phyloP scores from a whole-genome alignment of 2,888 invertebrate species.

The Cerceris rybyensis region DNA sequence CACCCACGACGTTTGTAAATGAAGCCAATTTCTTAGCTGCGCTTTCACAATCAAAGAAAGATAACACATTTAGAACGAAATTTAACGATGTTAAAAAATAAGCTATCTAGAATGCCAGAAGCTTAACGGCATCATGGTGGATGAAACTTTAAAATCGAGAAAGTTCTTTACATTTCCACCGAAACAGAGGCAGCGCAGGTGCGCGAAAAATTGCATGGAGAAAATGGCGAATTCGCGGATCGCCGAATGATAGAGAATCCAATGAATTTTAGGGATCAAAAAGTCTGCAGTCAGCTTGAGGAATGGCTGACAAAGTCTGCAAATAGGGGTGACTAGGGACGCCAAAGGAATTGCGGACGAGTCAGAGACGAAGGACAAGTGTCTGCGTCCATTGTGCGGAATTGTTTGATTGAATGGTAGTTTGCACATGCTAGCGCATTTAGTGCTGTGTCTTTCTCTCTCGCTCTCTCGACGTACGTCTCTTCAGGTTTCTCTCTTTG shows the following conservation, averaged over 20 bases:
- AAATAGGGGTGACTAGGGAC: conserved; percentile 45
- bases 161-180: too few species aligned
- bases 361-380: conserved; percentile 51
- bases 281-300: conserved; percentile 43
- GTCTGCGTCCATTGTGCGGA: conserved; percentile 60
- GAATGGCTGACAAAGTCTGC: conserved; percentile 44
- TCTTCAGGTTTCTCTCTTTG: background rate
- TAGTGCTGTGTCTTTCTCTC: conserved; percentile 23
- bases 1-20: too few species aligned
- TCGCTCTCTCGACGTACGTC: conserved; percentile 8
- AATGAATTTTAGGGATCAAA: conserved; percentile 30
- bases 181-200: background rate
- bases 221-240: background rate
- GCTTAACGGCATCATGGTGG: too few species aligned
- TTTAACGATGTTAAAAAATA: too few species aligned
- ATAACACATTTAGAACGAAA: too few species aligned
- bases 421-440: conserved; percentile 52
- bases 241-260: background rate
- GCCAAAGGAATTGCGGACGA: conserved; percentile 59
- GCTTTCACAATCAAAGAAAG: too few species aligned
- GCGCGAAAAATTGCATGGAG: background rate
- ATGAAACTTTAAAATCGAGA: too few species aligned
- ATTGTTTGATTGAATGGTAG: conserved; percentile 57
- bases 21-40: too few species aligned
- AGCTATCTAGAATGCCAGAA: too few species aligned